These are phyloP conservation scores for Agonopterix alstromeriana DNA, from an alignment of 2,888 invertebrate genomes.

Conservation along the genomic window DNA sequence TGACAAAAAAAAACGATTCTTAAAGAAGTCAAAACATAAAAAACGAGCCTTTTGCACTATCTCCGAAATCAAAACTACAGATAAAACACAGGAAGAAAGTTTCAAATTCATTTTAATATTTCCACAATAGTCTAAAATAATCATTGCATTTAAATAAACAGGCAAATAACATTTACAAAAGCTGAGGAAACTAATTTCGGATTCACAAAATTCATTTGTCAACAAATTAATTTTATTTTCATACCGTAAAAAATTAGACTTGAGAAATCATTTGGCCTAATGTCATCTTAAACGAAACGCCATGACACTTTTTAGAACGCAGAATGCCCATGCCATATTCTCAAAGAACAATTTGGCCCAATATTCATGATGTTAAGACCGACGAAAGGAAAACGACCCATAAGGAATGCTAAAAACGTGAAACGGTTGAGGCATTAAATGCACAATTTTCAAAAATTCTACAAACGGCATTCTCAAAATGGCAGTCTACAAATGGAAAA, in stretches of 20 bases:
- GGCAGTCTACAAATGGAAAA: too few relatives aligned
- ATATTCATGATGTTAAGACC: too few relatives aligned
- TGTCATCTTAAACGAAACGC: not conserved
- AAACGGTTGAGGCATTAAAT: not conserved
- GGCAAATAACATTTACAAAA: slow-evolving; percentile 40
- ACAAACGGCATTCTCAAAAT: too few relatives aligned
- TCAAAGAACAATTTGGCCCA: too few relatives aligned
- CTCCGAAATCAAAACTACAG: slow-evolving; percentile 43
- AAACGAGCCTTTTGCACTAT: slow-evolving; percentile 29
- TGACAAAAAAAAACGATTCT: slow-evolving; percentile 23
- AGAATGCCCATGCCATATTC: too few relatives aligned
- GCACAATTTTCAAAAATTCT: too few relatives aligned
- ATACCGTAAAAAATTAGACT: slow-evolving; percentile 1
- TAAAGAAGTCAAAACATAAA: slow-evolving; percentile 4
- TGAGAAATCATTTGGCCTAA: slow-evolving; percentile 7
- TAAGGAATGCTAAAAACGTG: not conserved
- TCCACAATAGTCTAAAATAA: slow-evolving; percentile 70
- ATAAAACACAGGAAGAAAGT: slow-evolving; percentile 60
- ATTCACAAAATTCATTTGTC: slow-evolving; percentile 8
- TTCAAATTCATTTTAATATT: slow-evolving; percentile 75
- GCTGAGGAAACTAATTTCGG: slow-evolving; percentile 24
- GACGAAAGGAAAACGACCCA: not conserved
- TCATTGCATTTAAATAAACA: slow-evolving; percentile 51
- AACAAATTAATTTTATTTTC: slow-evolving; percentile 14
- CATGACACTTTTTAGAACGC: too few relatives aligned